Evolutionary conservation across 23 tunicate genomes (phyloP).

Genomic region (Ascidia mentula): DNA sequence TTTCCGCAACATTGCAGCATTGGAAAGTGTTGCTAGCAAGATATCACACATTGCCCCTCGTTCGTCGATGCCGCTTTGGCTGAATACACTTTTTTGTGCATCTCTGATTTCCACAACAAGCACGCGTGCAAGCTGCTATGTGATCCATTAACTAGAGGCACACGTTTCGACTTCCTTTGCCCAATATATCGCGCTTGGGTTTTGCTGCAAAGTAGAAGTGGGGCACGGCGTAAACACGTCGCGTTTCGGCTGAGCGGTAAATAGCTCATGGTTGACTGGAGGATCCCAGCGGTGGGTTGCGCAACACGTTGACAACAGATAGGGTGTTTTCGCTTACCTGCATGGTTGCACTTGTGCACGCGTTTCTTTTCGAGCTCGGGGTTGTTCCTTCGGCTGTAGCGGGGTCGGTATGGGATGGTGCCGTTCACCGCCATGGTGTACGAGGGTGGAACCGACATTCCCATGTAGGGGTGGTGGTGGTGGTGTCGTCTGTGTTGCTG

Average conservation of each 20-base stretch:
- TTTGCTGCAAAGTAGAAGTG: no score
- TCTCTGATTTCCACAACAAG: neutral
- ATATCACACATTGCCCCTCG: neutral
- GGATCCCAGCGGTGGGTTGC: neutral
- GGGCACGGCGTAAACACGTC: neutral
- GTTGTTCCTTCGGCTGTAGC: slow-evolving; percentile 93
- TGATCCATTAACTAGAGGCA: neutral
- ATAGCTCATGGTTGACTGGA: neutral
- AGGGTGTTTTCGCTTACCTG: slow-evolving; percentile 44
- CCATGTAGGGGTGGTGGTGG: slow-evolving; percentile 37
- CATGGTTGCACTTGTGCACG: slow-evolving; percentile 89
- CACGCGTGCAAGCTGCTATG: neutral
- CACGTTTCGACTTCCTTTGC: neutral
- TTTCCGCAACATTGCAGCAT: neutral
- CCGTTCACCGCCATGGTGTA: slow-evolving; percentile 85
- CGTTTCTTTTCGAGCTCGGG: slow-evolving; percentile 95
- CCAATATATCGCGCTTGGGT: neutral
- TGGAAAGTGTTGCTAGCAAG: neutral
- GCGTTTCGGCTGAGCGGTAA: neutral
- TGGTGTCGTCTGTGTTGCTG: slow-evolving; percentile 24
- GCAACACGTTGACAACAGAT: neutral
- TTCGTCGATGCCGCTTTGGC: neutral
- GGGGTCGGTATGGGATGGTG: slow-evolving; percentile 90
- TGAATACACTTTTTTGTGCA: neutral
- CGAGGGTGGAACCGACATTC: slow-evolving; percentile 45